Percentiles rank a stretch among this genome's conserved stretches.
Evolutionary conservation across 2,888 invertebrate genomes (phyloP).

Genomic region (Silvanus unidentatus): DNA sequence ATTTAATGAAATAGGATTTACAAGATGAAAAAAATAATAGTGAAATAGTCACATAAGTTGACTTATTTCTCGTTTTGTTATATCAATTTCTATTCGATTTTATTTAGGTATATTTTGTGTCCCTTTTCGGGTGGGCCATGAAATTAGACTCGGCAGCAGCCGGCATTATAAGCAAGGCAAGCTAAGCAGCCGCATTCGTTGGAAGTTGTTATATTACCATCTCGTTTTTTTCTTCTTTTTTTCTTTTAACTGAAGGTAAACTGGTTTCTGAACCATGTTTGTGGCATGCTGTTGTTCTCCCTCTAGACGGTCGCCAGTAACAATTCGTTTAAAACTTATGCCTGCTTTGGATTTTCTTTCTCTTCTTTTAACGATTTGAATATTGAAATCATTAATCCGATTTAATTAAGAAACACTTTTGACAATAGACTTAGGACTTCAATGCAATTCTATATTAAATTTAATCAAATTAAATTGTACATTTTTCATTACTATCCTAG

Average conservation of each 20-base stretch:
- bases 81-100: not conserved
- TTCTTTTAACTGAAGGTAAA: constrained; percentile 3
- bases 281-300: constrained; percentile 3
- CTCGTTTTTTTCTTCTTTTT: constrained; percentile 4
- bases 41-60: no score
- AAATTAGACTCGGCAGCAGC: constrained; percentile 10
- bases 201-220: constrained; percentile 13
- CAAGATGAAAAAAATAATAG: no score
- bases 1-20: no score
- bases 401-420: no score
- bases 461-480: no score
- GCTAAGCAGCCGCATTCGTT: constrained; percentile 1
- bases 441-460: no score
- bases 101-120: constrained; percentile 6
- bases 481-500: no score
- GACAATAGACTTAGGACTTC: no score
- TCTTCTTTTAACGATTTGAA: constrained; percentile 1
- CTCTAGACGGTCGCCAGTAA: constrained; percentile 3
- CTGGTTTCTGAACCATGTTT: constrained; percentile 6
- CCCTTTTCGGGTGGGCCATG: constrained; percentile 10
- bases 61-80: no score
- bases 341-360: not conserved
- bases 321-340: not conserved
- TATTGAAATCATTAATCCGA: constrained; percentile 1
- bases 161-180: no score